phyloP scores from a whole-genome alignment of 2,113 vertebrate species.

The Sorex araneus region DNA sequence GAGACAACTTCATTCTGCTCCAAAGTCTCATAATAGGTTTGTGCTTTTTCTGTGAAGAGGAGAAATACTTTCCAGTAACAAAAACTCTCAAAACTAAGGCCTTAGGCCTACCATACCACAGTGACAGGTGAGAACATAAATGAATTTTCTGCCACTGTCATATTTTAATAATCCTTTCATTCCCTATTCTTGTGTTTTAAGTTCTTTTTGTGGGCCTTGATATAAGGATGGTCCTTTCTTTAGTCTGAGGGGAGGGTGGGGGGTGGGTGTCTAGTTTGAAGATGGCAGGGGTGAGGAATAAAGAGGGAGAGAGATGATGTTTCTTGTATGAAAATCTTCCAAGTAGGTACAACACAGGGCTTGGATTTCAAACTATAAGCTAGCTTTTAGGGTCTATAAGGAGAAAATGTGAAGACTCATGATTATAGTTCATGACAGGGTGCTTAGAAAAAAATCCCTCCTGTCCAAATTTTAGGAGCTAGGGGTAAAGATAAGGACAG shows the following conservation, averaged over 20 bases:
- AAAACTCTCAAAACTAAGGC: not conserved
- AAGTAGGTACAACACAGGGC: not conserved
- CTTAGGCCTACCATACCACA: not conserved
- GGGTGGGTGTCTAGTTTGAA: too few species aligned
- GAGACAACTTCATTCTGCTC: constrained; percentile 93
- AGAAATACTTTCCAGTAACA: constrained; percentile 59
- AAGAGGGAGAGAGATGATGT: not conserved
- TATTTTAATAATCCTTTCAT: constrained; percentile 23
- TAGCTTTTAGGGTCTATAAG: not conserved
- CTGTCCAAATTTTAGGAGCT: not conserved
- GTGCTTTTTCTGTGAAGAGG: constrained; percentile 95
- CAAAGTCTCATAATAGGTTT: constrained; percentile 96
- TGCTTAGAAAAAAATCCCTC: not conserved
- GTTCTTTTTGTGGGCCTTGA: not conserved
- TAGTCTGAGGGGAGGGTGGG: not conserved
- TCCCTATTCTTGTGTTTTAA: constrained; percentile 8
- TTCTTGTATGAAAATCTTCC: constrained; percentile 26
- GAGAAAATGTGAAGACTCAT: not conserved
- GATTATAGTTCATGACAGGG: not conserved
- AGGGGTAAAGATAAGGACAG: not conserved
- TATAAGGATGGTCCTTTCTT: constrained; percentile 52
- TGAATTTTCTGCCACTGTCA: not conserved
- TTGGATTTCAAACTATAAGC: not conserved
- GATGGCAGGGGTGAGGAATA: too few species aligned
- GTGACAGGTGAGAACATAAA: constrained; percentile 30